Evolutionary conservation across 2,888 invertebrate species (phyloP), one percentile per base, ranked within the genome.

Genomic region (Dryomyza anilis): DNA sequence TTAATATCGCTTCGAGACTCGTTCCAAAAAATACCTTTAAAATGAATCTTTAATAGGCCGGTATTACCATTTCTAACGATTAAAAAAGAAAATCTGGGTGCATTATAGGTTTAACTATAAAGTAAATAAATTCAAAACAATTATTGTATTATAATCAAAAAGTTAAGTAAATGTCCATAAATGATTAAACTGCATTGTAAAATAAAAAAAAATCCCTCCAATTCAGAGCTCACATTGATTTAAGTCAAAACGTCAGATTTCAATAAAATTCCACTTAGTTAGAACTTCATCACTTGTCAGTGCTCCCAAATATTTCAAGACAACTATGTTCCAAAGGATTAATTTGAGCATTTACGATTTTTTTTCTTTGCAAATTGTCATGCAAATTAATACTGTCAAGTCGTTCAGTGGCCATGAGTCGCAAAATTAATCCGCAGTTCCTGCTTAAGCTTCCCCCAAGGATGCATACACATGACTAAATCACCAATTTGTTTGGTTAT

Each of bases 261-360:
- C 3, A 33, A 30, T 23, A 3, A n/a, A 25, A 50, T 27, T 21
- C 16, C 27, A 46, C 19, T 29, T 29, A 58, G 43, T 21, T 46
- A 59, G 48, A 14, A 5, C 46, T 48, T 59, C 59, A 46, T 58
- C 48, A 23, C 16, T 43, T 56, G 59, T 48, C 48, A 59, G 48
- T 8, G 19, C 25, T 21, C 48, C 46, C 8, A 45, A 45, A 46
- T 30, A 8, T 45, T 3, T 21, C n/a, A n/a, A n/a, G n/a, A n/a
- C n/a, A n/a, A n/a, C n/a, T n/a, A n/a, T n/a, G n/a, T n/a, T n/a
- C n/a, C n/a, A n/a, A n/a, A n/a, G n/a, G n/a, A n/a, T 33, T 33
- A 59, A 59, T 48, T 48, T 33, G 23, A 59, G 46, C 59, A 59
- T 48, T 48, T n/a, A 29, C n/a, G 59, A 58, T 39, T 56, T 36